These are phyloP conservation scores for Drosophila nasuta DNA, from an alignment of 1,140 invertebrate genomes.

Conservation along the genomic window DNA sequence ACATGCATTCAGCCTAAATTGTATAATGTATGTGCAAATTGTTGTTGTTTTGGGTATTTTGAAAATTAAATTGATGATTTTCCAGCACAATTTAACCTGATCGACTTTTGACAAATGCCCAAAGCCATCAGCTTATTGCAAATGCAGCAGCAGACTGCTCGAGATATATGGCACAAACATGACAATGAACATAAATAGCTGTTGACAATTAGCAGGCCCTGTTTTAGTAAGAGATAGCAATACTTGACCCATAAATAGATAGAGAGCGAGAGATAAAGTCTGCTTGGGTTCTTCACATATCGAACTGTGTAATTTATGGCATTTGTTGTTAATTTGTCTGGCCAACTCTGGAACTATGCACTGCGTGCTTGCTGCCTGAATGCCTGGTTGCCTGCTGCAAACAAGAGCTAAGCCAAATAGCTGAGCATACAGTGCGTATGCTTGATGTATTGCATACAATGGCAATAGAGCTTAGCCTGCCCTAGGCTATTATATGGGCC, in stretches of 20 bases:
- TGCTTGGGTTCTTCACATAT: constrained; percentile 48
- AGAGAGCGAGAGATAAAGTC: background rate
- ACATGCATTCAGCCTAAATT: background rate
- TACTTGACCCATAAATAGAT: background rate
- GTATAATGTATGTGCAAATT: constrained; percentile 8
- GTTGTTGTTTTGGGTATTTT: constrained; percentile 46
- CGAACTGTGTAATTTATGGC: constrained; percentile 74
- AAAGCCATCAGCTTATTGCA: constrained; percentile 50
- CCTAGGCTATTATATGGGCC: constrained; percentile 14
- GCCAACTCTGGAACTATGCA: constrained; percentile 41
- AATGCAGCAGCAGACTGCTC: constrained; percentile 51
- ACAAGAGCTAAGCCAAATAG: constrained; percentile 54
- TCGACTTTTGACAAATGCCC: constrained; percentile 61
- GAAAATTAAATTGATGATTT: constrained; percentile 67
- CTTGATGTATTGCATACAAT: constrained; percentile 71
- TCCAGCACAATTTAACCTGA: constrained; percentile 48
- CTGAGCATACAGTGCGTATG: constrained; percentile 66
- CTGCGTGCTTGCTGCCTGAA: background rate
- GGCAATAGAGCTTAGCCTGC: constrained; percentile 42
- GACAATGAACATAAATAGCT: constrained; percentile 57
- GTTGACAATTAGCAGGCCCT: constrained; percentile 56
- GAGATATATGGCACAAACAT: constrained; percentile 54
- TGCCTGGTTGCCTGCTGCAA: constrained; percentile 17
- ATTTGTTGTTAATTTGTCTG: constrained; percentile 80
- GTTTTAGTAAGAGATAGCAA: background rate